phyloP scores from a whole-genome alignment of 2,888 invertebrate genomes.

The Stratiomys singularior region DNA sequence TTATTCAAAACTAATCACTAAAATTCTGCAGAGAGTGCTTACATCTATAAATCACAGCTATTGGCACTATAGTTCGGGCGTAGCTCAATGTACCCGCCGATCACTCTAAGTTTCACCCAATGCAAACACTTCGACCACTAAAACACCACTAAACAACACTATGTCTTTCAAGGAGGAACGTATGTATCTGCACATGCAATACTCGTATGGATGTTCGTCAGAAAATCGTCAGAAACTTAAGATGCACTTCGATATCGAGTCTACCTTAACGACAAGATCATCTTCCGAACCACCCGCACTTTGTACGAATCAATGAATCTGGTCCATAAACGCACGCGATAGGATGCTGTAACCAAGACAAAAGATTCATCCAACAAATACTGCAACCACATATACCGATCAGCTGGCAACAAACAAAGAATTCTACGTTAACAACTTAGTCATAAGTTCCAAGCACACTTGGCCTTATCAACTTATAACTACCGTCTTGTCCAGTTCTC shows the following conservation, averaged over 20 bases:
- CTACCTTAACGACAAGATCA: background rate
- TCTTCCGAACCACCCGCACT: constrained; percentile 9
- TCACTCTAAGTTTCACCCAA: constrained; percentile 31
- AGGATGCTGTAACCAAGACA: background rate
- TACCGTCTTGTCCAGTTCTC: constrained; percentile 38
- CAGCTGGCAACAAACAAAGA: background rate
- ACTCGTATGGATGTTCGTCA: background rate
- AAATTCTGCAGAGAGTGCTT: too few relatives aligned
- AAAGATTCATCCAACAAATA: background rate
- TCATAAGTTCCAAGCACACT: background rate
- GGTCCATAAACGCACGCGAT: background rate
- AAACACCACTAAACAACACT: constrained; percentile 4
- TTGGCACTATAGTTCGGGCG: too few relatives aligned
- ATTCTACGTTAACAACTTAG: background rate
- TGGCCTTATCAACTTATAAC: constrained; percentile 27
- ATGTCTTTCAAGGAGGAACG: background rate
- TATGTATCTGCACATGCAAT: background rate
- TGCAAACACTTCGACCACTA: constrained; percentile 30
- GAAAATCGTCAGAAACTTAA: background rate
- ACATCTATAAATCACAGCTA: too few relatives aligned
- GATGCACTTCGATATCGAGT: background rate
- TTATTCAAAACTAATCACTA: too few relatives aligned
- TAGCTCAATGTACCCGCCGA: constrained; percentile 16
- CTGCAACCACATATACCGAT: constrained; percentile 10
- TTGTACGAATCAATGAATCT: background rate